Conservation (phyloP, 1,140 invertebrate genomes). For the Anagrus nilaparvatae region DNA sequence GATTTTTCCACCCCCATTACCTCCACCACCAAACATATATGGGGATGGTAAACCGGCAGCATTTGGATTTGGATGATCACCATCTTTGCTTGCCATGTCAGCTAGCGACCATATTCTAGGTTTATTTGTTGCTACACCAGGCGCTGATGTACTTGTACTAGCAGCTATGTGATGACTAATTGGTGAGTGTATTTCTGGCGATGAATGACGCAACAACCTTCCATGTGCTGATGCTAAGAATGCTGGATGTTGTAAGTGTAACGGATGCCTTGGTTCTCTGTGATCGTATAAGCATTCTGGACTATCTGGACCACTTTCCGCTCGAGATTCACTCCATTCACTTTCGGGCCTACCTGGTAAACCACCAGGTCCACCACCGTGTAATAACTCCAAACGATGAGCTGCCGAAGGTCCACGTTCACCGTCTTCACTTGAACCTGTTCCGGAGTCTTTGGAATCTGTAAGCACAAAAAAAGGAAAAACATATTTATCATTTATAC, state of each 20-base stretch:
- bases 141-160: constrained; percentile 36
- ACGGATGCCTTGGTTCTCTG: constrained; percentile 41
- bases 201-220: constrained; percentile 39
- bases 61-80: constrained; percentile 41
- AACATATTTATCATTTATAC: too few species aligned
- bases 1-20: constrained; percentile 37
- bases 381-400: constrained; percentile 55
- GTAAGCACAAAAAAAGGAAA: too few species aligned
- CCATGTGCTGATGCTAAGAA: constrained; percentile 43
- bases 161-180: constrained; percentile 43
- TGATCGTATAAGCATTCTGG: constrained; percentile 65
- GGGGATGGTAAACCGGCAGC: constrained; percentile 35
- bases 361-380: constrained; percentile 49
- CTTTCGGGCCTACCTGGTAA: constrained; percentile 41
- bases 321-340: constrained; percentile 71
- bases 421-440: constrained; percentile 73
- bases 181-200: constrained; percentile 44
- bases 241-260: constrained; percentile 44
- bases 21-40: constrained; percentile 35
- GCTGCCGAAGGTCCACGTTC: constrained; percentile 65
- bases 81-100: constrained; percentile 76
- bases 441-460: constrained; percentile 75
- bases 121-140: constrained; percentile 53
- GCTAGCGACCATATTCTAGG: constrained; percentile 88
- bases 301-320: constrained; percentile 68